Conservation (phyloP, 1,140 invertebrate species). For the Phymorhynchus buccinoides region DNA sequence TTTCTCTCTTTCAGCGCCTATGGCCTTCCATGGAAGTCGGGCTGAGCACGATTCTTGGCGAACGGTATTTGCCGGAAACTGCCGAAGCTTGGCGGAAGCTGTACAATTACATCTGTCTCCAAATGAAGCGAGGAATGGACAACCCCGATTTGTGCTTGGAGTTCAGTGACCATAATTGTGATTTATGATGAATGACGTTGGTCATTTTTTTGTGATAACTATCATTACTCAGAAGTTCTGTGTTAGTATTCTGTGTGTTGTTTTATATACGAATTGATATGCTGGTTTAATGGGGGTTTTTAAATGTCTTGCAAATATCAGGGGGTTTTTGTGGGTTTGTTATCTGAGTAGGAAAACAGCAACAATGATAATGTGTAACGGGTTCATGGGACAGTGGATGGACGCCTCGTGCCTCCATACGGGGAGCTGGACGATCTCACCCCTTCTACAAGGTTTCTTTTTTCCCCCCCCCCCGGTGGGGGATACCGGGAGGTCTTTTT, state of each 20-base stretch:
- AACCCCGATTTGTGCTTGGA: slow-evolving; percentile 61
- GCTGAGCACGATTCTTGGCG: slow-evolving; percentile 56
- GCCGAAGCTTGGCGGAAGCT: slow-evolving; percentile 65
- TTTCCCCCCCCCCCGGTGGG: too few species aligned
- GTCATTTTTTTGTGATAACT: neutral
- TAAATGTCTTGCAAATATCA: too few species aligned
- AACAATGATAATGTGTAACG: too few species aligned
- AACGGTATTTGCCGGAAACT: slow-evolving; percentile 62
- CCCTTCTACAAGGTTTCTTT: too few species aligned
- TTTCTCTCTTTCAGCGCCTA: slow-evolving; percentile 62
- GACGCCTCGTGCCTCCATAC: too few species aligned
- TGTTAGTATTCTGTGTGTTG: neutral
- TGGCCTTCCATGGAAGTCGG: slow-evolving; percentile 67
- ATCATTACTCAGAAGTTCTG: neutral
- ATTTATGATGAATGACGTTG: neutral
- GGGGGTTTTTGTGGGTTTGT: too few species aligned
- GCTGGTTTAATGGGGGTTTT: too few species aligned
- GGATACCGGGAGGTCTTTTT: too few species aligned
- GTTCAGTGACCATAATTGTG: slow-evolving; percentile 40
- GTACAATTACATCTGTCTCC: slow-evolving; percentile 64
- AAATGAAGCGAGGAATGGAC: slow-evolving; percentile 67
- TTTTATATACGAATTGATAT: too few species aligned
- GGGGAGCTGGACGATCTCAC: too few species aligned
- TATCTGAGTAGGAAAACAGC: too few species aligned
- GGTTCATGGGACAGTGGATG: too few species aligned